phyloP scores from a whole-genome alignment of 2,113 vertebrate species.

The human region GRCh38 chr11:19230501-19231000 shows the following conservation, averaged over 20 bases:
- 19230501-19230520: not conserved
- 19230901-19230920: not conserved
- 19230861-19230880: not conserved
- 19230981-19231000: not conserved
- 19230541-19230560: not conserved
- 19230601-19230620: not conserved
- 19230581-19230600: not conserved
- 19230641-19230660: constrained; percentile 93
- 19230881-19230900: not conserved
- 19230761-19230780: constrained; percentile 93
- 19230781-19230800: constrained; percentile 78
- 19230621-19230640: constrained; percentile 81
- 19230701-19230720: constrained; percentile 94
- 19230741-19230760: constrained; percentile 91
- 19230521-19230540: not conserved
- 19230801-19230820: constrained; percentile 41
- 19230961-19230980: not conserved
- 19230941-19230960: not conserved
- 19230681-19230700: constrained; percentile 93
- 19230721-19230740: constrained; percentile 93
- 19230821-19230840: constrained; percentile 76
- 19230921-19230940: not conserved
- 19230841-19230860: not conserved
- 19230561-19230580: not conserved
- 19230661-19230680: constrained; percentile 94